Percentiles rank a stretch among this genome's conserved stretches.
Evolutionary conservation across 2,888 invertebrate species (phyloP).

Genomic region (Campoplex capitator): DNA sequence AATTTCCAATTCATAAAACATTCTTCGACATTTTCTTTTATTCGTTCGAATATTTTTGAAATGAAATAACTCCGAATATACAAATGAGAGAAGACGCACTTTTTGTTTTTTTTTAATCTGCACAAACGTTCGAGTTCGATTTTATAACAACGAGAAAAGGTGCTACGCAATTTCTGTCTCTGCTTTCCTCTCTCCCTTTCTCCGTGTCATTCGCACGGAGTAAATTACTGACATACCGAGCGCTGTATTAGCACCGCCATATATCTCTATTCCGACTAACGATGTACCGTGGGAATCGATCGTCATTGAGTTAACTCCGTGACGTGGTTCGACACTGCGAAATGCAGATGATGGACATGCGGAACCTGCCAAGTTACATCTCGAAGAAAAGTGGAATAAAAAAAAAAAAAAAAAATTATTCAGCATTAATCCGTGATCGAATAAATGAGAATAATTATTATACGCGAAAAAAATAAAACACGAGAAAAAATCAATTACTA

Average conservation of each 20-base stretch:
- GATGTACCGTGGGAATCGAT: constrained; percentile 71
- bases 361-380: constrained; percentile 6
- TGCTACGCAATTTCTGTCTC: not conserved
- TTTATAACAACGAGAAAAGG: constrained; percentile 52
- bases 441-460: not conserved
- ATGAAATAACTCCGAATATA: not conserved
- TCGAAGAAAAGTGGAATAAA: constrained; percentile 33
- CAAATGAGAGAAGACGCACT: not conserved
- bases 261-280: constrained; percentile 2
- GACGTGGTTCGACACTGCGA: constrained; percentile 65
- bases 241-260: constrained; percentile 17
- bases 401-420: constrained; percentile 13
- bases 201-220: constrained; percentile 32
- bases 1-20: not conserved
- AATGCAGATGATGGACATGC: constrained; percentile 37
- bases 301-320: constrained; percentile 79
- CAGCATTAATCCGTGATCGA: not conserved
- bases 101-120: constrained; percentile 69
- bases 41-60: not conserved
- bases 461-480: not conserved
- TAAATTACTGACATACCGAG: constrained; percentile 21
- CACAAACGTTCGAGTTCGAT: constrained; percentile 76
- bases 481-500: too few species aligned
- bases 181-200: not conserved
- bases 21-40: not conserved